A percentile compares a stretch with the other conserved stretches of the same genome.
Evolutionary conservation across 2,113 vertebrate genomes (phyloP).

Genomic region (Pseudorasbora parva): DNA sequence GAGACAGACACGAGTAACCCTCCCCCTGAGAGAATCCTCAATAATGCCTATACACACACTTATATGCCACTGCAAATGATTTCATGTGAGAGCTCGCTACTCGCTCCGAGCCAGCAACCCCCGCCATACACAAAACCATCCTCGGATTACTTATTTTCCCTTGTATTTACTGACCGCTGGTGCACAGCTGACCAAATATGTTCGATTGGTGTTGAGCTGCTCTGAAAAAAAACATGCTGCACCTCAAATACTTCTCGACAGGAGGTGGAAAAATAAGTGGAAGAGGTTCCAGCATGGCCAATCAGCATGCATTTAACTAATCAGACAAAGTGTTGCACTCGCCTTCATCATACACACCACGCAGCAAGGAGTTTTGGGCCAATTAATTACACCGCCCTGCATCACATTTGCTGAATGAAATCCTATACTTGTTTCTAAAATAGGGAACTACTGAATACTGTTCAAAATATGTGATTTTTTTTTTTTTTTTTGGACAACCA

Average conservation of each 20-base stretch:
- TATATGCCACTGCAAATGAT: slow-evolving; percentile 5
- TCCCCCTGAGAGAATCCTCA: slow-evolving; percentile 1
- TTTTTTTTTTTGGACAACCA: background rate
- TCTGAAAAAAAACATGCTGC: background rate
- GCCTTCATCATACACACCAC: slow-evolving; percentile 22
- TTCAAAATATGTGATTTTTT: too few species aligned
- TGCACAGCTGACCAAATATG: background rate
- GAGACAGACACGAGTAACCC: slow-evolving; percentile 18
- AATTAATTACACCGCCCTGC: background rate
- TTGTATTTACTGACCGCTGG: background rate
- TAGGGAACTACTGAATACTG: too few species aligned
- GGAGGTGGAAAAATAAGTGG: background rate
- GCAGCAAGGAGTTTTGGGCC: background rate
- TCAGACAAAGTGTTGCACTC: background rate
- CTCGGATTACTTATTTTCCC: background rate
- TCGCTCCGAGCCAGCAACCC: background rate
- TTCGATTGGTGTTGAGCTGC: background rate
- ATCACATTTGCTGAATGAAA: background rate
- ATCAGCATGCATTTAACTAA: slow-evolving; percentile 3
- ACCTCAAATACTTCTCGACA: background rate
- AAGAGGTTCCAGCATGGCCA: background rate
- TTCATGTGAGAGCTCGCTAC: slow-evolving; percentile 5
- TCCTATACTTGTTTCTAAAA: too few species aligned
- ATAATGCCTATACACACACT: slow-evolving; percentile 30
- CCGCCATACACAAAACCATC: background rate